Evolutionary conservation across 2,113 vertebrate species (phyloP), one percentile per base, ranked within the genome.

Genomic region (Lipophrys pholis): DNA sequence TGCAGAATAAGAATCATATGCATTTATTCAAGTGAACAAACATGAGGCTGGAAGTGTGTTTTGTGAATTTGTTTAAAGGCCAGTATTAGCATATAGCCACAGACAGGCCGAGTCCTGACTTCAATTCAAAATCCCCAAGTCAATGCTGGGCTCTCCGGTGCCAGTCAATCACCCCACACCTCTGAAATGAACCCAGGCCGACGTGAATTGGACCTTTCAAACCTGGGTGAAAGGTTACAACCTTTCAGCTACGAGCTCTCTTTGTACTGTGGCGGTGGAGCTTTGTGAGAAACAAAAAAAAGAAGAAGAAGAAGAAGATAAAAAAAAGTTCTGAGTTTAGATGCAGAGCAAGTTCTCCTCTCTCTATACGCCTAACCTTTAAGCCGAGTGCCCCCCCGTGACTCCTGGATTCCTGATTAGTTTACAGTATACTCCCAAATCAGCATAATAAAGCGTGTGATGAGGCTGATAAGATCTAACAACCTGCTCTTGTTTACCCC

Each of bases 11-110:
- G 90, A 92, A 90, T 91, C 88, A 90, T 93, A 92, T 94, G 92
- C 92, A 94, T 94, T 94, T 93, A 94, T 94, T 91, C 92, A 91
- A 92, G 92, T 87, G 85, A 84, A 76, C 81, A 90, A 89, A 91
- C 88, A 85, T 64, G 65, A 69, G 69, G 74, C 74, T 56, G 78
- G 86, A 88, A 90, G 88, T 82, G 84, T 85, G 90, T 94, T 92
- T 87, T 82, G 84, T 87, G 92, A 84, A 90, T 91, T 88, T 81
- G 84, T 82, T 85, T 91, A 94, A 94, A 94, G 92, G 92, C 90
- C 92, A 93, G 79, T 59, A 94, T 94, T 94, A 92, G 91, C 92
- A 93, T 93, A 92, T 7, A 79, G 80, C 86, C 72, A 91, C 88
- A 86, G 85, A 65, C 85, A 82, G 82, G 52, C 79, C 62, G 72